phyloP scores from a whole-genome alignment of 2,113 vertebrate genomes.

The Gobiocypris rarus region DNA sequence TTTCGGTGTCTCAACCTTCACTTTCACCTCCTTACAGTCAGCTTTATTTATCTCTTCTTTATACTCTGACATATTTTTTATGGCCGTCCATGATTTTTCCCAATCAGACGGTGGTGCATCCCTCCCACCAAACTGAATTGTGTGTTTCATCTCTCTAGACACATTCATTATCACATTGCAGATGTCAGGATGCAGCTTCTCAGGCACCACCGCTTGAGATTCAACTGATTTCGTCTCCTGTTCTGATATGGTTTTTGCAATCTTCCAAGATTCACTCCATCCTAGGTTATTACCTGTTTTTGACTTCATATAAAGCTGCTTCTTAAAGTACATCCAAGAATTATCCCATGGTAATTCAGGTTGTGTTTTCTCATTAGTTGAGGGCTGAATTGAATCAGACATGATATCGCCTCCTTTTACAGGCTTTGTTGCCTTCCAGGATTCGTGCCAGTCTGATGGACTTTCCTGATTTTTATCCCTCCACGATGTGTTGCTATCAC shows the following conservation, averaged over 20 bases:
- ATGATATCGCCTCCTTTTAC: neutral
- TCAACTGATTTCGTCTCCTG: conserved; percentile 38
- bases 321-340: conserved; percentile 63
- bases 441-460: conserved; percentile 63
- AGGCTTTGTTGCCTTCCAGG: conserved; percentile 65
- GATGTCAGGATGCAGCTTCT: conserved; percentile 12
- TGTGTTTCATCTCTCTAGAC: conserved; percentile 38
- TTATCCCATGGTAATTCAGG: conserved; percentile 46
- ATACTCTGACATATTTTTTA: conserved; percentile 56
- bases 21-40: neutral
- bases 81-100: conserved; percentile 64
- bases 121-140: conserved; percentile 36
- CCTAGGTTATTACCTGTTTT: conserved; percentile 16
- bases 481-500: conserved; percentile 41
- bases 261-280: conserved; percentile 63
- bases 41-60: conserved; percentile 11
- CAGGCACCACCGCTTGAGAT: neutral
- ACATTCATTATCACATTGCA: conserved; percentile 30
- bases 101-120: conserved; percentile 54
- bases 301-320: conserved; percentile 42
- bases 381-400: neutral
- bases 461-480: conserved; percentile 41
- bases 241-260: conserved; percentile 12
- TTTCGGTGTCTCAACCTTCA: neutral
- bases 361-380: neutral